Evolutionary conservation across 2,888 invertebrate genomes (phyloP), one percentile per base, ranked within the genome.

Genomic region (Drosophila paramelanica): DNA sequence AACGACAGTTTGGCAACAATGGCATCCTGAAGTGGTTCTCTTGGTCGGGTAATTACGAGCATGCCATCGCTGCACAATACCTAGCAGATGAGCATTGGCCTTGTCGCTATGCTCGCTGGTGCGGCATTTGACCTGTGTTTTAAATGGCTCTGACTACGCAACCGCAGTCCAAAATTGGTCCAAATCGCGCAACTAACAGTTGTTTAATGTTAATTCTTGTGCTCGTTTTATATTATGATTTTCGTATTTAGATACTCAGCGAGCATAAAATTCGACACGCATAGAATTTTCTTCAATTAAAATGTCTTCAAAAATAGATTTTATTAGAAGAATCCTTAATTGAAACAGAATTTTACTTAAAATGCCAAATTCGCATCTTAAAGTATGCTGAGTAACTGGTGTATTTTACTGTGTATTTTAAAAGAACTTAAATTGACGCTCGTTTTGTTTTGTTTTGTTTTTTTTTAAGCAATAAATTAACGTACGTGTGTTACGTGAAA

Each of bases 1-100:
- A 85, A 84, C 67, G 68, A 60, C 51, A 61, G 52, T 74, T 74
- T 60, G 67, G 51, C 65, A 73, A 84, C 81, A 85, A 79, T 79
- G 74, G 36, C 72, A 70, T 59, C 62, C 47, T 67, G 72, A 71
- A 81, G 85, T 79, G 82, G 59, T 42, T 56, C 62, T 70, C 68
- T 51, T 68, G 67, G 70, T 65, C 50, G 81, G 77, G 77, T 85
- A 82, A 82, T 85, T 82, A 76, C 72, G 53, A 46, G 47, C 45
- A 62, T 59, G 42, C 60, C 79, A 55, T 69, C 73, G 79, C 59
- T 76, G 73, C 69, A 77, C 74, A 77, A 77, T 73, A 71, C 31
- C 52, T 7, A 49, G 14, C 57, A 68, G 47, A 53, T 68, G 60
- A 67, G 36, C 53, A 39, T 46, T 61, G 68, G 62, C 66, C 67